Evolutionary conservation across 2,113 vertebrate genomes (phyloP).

Genomic region (Mellivora capensis): DNA sequence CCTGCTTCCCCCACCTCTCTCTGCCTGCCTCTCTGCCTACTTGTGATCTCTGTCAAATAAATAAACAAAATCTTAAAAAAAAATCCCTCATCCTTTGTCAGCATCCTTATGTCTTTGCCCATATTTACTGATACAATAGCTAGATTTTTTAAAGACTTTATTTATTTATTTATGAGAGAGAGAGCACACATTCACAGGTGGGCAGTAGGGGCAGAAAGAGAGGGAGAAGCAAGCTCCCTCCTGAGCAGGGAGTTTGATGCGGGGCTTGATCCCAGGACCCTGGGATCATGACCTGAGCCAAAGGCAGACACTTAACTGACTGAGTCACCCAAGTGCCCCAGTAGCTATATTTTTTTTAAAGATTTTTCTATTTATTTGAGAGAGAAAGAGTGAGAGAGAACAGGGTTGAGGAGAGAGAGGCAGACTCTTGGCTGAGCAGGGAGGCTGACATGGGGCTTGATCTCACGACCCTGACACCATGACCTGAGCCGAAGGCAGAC

Average conservation of each 20-base stretch:
- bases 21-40: too few species aligned
- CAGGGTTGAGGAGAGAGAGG: neutral
- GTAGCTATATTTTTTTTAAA: neutral
- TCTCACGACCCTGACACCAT: neutral
- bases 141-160: neutral
- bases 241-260: neutral
- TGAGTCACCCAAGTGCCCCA: neutral
- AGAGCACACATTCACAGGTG: neutral
- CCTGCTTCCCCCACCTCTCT: too few species aligned
- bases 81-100: neutral
- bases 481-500: neutral
- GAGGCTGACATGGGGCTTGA: neutral
- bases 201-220: neutral
- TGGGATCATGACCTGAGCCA: neutral
- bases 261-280: neutral
- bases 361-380: neutral
- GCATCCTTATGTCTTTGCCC: neutral
- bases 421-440: neutral
- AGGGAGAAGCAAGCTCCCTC: neutral
- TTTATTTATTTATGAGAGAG: neutral
- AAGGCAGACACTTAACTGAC: neutral
- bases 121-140: neutral
- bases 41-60: too few species aligned
- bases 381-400: neutral
- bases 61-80: too few species aligned